phyloP scores from a whole-genome alignment of 2,113 vertebrate genomes.

The Podarcis muralis region DNA sequence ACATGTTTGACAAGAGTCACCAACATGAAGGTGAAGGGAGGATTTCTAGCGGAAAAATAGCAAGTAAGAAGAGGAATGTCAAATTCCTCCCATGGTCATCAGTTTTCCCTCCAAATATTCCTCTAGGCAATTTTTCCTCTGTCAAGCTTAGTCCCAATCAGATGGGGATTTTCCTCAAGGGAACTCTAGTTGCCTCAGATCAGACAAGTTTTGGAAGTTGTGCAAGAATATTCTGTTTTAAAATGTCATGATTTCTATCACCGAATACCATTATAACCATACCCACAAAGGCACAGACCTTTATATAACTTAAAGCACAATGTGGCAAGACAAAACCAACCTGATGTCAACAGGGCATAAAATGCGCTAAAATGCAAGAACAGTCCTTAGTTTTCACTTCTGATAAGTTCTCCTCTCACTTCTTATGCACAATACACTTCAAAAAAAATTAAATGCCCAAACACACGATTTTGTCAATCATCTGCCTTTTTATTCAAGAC shows the following conservation, averaged over 20 bases:
- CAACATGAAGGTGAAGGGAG: not conserved
- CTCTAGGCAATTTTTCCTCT: not conserved
- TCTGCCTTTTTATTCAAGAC: slow-evolving; percentile 36
- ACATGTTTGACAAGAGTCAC: not conserved
- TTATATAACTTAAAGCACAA: slow-evolving; percentile 54
- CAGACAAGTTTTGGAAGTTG: not conserved
- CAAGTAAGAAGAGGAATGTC: no score
- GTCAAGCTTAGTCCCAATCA: not conserved
- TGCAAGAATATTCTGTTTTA: not conserved
- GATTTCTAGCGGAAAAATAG: not conserved
- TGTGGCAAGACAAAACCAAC: slow-evolving; percentile 23
- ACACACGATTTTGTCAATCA: slow-evolving; percentile 7
- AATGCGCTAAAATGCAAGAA: slow-evolving; percentile 43
- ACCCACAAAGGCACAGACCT: not conserved
- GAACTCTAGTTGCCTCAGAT: not conserved
- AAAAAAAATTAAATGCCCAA: not conserved
- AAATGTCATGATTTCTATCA: not conserved
- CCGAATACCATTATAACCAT: not conserved
- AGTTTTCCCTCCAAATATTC: not conserved
- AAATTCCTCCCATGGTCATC: not conserved
- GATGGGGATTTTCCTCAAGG: not conserved
- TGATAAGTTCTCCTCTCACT: slow-evolving; percentile 11
- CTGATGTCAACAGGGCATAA: slow-evolving; percentile 62
- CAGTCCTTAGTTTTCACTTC: slow-evolving; percentile 17
- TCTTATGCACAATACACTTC: not conserved